Evolutionary conservation across 2,888 invertebrate species (phyloP).

Genomic region (Sclerodermus sp.): DNA sequence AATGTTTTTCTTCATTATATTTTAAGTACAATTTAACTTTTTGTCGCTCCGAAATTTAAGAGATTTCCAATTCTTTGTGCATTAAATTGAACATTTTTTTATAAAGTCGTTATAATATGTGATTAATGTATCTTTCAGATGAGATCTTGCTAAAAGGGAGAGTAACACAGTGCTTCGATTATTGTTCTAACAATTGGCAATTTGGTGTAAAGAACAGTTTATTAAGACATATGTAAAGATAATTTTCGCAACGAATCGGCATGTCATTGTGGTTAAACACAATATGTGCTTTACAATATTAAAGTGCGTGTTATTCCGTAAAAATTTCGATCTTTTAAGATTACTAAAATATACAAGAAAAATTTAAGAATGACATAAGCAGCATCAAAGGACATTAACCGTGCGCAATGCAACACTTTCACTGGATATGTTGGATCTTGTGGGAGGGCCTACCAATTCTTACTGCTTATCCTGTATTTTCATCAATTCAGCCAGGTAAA

Average conservation of each 20-base stretch:
- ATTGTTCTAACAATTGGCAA: too few species aligned
- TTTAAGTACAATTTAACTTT: too few species aligned
- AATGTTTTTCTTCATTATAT: too few species aligned
- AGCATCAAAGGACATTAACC: constrained; percentile 15
- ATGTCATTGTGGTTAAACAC: neutral
- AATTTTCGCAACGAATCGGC: neutral
- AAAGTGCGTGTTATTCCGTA: neutral
- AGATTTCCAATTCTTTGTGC: too few species aligned
- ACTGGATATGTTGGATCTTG: constrained; percentile 46
- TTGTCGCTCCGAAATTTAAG: too few species aligned
- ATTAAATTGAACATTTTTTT: too few species aligned
- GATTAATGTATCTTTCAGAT: too few species aligned
- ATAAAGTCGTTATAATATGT: too few species aligned
- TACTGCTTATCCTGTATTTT: constrained; percentile 43
- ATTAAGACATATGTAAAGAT: neutral
- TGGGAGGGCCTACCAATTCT: constrained; percentile 47
- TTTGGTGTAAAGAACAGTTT: too few species aligned
- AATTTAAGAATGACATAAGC: constrained; percentile 22
- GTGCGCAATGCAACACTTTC: constrained; percentile 44
- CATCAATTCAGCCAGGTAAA: constrained; percentile 28
- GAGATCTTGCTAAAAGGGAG: too few species aligned
- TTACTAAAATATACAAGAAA: constrained; percentile 9
- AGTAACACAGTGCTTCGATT: too few species aligned
- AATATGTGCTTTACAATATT: neutral
- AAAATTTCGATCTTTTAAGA: constrained; percentile 1